phyloP scores from a whole-genome alignment of 2,113 vertebrate genomes.

The Cathartes aura region DNA sequence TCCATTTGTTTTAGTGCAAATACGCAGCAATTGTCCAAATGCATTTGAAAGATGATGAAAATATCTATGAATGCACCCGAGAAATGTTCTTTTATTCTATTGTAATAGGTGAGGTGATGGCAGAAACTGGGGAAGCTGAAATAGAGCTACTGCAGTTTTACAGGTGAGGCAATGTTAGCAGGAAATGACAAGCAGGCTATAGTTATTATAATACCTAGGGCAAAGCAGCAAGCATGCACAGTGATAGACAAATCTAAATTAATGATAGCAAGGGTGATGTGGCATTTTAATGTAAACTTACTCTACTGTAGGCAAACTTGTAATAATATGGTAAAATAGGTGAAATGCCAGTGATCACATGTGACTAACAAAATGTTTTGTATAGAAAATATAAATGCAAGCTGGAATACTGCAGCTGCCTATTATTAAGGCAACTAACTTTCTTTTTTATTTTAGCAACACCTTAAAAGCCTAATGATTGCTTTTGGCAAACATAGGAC shows the following conservation, averaged over 20 bases:
- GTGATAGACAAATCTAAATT: constrained; percentile 81
- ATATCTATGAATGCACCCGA: constrained; percentile 25
- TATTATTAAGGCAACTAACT: background rate
- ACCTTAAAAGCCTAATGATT: constrained; percentile 48
- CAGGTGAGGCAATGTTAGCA: constrained; percentile 67
- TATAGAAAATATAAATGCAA: constrained; percentile 24
- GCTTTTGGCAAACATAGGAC: constrained; percentile 32
- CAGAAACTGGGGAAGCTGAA: constrained; percentile 48
- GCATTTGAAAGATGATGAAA: constrained; percentile 57
- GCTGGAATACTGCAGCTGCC: constrained; percentile 19
- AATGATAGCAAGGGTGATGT: constrained; percentile 62
- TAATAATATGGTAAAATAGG: constrained; percentile 26
- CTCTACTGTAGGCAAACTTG: constrained; percentile 40
- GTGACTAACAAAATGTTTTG: constrained; percentile 30
- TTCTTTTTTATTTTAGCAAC: constrained; percentile 47
- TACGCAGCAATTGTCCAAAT: constrained; percentile 14
- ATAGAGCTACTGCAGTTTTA: constrained; percentile 68
- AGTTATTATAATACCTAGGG: constrained; percentile 79
- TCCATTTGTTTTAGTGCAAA: constrained; percentile 42
- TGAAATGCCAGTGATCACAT: background rate
- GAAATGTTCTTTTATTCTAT: constrained; percentile 66
- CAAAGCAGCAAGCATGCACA: constrained; percentile 72
- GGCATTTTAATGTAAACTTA: constrained; percentile 77
- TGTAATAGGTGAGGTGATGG: constrained; percentile 51
- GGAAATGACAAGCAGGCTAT: constrained; percentile 73